A percentile compares a stretch with the other conserved stretches of the same genome.
Evolutionary conservation across 2,113 vertebrate species (phyloP).

Genomic region (Osmerus mordax): DNA sequence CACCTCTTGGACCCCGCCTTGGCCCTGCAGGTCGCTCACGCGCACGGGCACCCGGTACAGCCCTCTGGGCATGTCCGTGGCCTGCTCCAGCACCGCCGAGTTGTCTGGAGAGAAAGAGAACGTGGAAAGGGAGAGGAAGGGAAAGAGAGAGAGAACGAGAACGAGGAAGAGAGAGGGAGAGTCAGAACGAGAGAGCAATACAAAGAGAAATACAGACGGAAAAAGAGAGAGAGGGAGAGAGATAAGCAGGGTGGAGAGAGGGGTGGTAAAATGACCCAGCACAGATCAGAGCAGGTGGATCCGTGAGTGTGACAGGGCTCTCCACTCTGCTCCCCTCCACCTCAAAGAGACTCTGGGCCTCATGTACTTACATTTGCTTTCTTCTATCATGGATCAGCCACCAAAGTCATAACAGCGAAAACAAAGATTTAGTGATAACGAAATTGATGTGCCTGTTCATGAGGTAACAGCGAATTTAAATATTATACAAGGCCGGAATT

Average conservation of each 20-base stretch:
- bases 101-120: constrained; percentile 53
- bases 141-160: not conserved
- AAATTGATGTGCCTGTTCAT: too few species aligned
- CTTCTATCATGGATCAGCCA: too few species aligned
- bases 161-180: too few species aligned
- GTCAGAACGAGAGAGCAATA: too few species aligned
- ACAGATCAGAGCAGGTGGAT: not conserved
- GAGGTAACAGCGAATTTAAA: too few species aligned
- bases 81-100: constrained; percentile 63
- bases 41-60: constrained; percentile 68
- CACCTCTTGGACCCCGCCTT: constrained; percentile 41
- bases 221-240: too few species aligned
- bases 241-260: not conserved
- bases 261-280: not conserved
- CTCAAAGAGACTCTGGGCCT: not conserved
- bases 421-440: too few species aligned
- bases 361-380: too few species aligned
- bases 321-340: not conserved
- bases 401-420: too few species aligned
- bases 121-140: not conserved
- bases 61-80: constrained; percentile 48
- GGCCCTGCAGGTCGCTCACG: constrained; percentile 72
- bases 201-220: too few species aligned
- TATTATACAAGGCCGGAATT: too few species aligned
- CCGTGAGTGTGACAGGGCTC: not conserved